Base-by-base conservation (phyloP, 2,113 vertebrate genomes). In the Polypterus bichir region DNA sequence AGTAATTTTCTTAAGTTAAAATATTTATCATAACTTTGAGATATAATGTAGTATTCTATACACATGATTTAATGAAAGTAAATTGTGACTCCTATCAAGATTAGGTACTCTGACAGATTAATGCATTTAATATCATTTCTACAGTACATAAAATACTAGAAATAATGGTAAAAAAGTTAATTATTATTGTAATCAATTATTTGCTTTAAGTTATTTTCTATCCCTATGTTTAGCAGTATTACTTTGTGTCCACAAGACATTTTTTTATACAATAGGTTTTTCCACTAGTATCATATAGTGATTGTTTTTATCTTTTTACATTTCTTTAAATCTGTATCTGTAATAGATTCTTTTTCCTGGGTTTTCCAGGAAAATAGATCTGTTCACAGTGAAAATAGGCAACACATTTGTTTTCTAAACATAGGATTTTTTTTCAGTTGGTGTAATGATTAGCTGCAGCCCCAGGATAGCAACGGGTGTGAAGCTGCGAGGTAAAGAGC, bases 401-500 rank as follows among this genome's bases (percentile, higher is more conserved):
- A 8, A 52, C 51, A 52, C 51, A 8, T 52, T 10, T 52, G 51
- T 52, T 52, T 52, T 52, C 51, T 52, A 58, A 58, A 58, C 44
- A 7, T 44, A 58, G 65, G 55, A 27, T 27, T 27, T 27, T 61
- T 49, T 48, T 47, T 46, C 59, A 7, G n/a, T 51, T 8, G 9
- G 44, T 49, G 48, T 53, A 60, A 48, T 7, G 55, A 47, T 47
- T 59, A 46, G 51, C 44, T 59, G 11, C 10, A 27, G 54, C 59
- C 54, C 59, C 44, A 27, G 58, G 45, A 60, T 53, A 61, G 47
- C 47, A 55, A 49, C 44, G 54, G 44, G 65, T 62, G 56, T 48
- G 65, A 62, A 66, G 9, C 49, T 47, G 45, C 51, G 9, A 10
- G 49, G 5, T 59, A 7, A 53, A 64, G 57, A 62, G 61, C 61